Percentiles rank a stretch among this genome's conserved stretches.
Conservation (phyloP, 1,140 invertebrate species). For the Goniozus legneri region DNA sequence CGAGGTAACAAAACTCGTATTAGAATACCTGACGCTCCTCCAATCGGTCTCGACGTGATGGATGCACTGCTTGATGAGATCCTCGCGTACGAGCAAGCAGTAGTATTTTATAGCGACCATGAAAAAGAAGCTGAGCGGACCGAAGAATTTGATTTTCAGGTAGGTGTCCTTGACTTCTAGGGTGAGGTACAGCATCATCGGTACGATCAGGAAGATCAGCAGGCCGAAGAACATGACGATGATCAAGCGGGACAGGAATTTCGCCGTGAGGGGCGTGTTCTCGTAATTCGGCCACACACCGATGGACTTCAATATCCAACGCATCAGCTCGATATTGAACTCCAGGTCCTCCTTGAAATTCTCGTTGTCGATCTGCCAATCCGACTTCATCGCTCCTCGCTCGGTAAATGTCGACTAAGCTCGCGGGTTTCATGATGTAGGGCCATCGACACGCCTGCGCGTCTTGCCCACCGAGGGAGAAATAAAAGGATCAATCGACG, state of each 20-base stretch:
- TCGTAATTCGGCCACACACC: constrained; percentile 11
- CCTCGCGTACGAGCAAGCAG: constrained; percentile 20
- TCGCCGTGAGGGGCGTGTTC: not conserved
- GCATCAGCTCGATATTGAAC: constrained; percentile 5
- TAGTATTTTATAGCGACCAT: constrained; percentile 37
- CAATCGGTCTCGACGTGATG: constrained; percentile 33
- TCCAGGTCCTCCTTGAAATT: not conserved
- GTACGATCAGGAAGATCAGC: not conserved
- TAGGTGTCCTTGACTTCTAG: constrained; percentile 27
- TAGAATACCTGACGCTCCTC: constrained; percentile 10
- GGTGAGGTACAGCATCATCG: constrained; percentile 5
- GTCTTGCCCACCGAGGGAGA: no score
- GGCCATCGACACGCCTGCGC: constrained; percentile 14
- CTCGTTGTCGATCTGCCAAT: not conserved
- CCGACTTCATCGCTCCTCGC: constrained; percentile 9
- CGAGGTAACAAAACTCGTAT: not conserved
- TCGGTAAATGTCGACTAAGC: not conserved
- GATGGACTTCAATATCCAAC: constrained; percentile 3
- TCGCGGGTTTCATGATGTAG: not conserved
- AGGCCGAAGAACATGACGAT: not conserved
- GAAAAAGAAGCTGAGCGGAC: constrained; percentile 35
- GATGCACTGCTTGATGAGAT: constrained; percentile 28
- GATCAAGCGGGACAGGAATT: not conserved
- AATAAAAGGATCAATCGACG: no score
- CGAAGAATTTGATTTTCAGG: constrained; percentile 30